Conservation (phyloP, 2,113 vertebrate species). For the Peucedramus taeniatus region DNA sequence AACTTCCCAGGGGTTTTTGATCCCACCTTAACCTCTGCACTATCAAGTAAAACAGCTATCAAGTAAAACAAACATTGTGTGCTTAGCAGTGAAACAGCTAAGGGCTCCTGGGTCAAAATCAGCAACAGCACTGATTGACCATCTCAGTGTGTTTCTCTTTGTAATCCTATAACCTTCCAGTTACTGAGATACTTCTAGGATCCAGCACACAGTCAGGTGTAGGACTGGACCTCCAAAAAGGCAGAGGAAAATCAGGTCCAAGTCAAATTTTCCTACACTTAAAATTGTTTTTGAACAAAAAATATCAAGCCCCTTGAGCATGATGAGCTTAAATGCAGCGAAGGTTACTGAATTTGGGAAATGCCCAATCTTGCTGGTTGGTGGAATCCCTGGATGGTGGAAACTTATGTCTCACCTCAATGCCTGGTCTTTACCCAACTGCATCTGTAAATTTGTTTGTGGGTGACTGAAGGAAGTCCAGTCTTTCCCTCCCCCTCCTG, state of each 20-base stretch:
- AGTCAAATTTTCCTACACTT: neutral
- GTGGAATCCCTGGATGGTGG: neutral
- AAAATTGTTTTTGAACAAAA: neutral
- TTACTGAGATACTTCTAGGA: neutral
- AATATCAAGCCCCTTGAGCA: neutral
- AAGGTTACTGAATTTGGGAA: neutral
- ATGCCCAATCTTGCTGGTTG: neutral
- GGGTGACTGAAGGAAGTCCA: neutral
- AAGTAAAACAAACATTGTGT: neutral
- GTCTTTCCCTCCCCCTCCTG: neutral
- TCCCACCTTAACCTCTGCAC: slow-evolving; percentile 20
- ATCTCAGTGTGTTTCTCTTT: neutral
- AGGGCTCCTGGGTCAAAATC: neutral
- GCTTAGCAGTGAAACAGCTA: neutral
- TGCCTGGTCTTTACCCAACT: neutral
- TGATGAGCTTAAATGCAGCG: neutral
- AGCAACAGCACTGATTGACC: neutral
- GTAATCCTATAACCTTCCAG: neutral
- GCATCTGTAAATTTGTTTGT: neutral
- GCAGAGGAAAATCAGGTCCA: neutral
- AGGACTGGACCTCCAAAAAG: neutral
- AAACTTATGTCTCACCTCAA: neutral
- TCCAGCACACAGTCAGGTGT: neutral
- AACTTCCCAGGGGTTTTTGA: slow-evolving; percentile 6
- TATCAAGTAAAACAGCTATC: neutral